Percentiles rank a stretch among this genome's conserved stretches.
Conservation (phyloP, 2,113 vertebrate genomes). For the Grammomys surdaster region DNA sequence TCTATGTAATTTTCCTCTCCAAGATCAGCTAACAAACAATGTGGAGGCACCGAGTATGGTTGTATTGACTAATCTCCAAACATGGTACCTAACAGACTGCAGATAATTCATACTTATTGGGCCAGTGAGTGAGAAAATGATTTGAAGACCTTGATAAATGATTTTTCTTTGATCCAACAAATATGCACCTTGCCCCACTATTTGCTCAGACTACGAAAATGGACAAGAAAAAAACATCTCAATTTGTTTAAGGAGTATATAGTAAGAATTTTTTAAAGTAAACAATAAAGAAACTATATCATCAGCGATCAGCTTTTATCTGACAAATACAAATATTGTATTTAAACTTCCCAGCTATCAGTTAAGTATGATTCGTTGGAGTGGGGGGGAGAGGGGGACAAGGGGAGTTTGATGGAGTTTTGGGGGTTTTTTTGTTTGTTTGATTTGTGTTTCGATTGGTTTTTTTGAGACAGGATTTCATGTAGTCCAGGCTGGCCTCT, state of each 20-base stretch:
- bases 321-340: not conserved
- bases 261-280: not conserved
- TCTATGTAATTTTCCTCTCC: not conserved
- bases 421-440: no score
- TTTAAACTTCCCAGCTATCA: conserved; percentile 27
- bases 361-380: not conserved
- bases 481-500: not conserved
- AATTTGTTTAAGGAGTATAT: conserved; percentile 30
- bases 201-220: not conserved
- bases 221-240: not conserved
- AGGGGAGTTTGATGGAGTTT: not conserved
- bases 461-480: not conserved
- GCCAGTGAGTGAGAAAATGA: not conserved
- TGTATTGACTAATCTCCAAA: not conserved
- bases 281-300: not conserved
- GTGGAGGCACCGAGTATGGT: not conserved
- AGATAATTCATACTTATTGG: not conserved
- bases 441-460: no score
- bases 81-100: not conserved
- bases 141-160: not conserved
- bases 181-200: not conserved
- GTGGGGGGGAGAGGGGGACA: not conserved
- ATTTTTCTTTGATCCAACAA: conserved; percentile 36
- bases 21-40: not conserved
- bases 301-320: not conserved